These are phyloP conservation scores for Phalloptychus januarius DNA, from an alignment of 2,797 vertebrate species.

Conservation along the genomic window DNA sequence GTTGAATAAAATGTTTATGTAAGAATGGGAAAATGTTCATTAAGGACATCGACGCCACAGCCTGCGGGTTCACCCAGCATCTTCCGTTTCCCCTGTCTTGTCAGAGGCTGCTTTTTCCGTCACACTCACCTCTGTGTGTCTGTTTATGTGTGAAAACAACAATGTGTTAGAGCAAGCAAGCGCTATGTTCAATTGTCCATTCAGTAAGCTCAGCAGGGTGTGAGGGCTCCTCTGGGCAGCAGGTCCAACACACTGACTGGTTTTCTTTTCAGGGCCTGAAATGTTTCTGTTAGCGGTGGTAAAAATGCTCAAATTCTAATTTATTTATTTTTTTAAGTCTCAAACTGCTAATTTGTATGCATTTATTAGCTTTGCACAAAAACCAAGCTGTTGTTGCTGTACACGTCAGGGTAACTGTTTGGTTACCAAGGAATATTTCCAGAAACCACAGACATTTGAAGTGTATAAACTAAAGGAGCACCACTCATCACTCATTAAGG, in stretches of 20 bases:
- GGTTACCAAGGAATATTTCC: neutral
- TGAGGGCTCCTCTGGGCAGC: conserved; percentile 56
- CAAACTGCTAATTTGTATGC: neutral
- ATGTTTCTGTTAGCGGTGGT: conserved; percentile 29
- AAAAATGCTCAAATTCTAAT: neutral
- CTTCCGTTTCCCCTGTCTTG: neutral
- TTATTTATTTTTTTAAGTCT: neutral
- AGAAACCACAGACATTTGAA: neutral
- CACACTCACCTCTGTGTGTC: neutral
- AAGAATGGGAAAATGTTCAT: neutral
- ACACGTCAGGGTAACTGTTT: neutral
- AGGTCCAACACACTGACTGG: conserved; percentile 43
- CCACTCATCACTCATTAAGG: neutral
- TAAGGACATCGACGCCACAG: neutral
- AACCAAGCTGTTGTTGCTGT: neutral
- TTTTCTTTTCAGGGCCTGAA: conserved; percentile 62
- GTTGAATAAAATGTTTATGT: conserved; percentile 11
- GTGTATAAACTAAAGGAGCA: neutral
- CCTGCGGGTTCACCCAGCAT: conserved; percentile 2
- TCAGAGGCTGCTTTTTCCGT: conserved; percentile 16
- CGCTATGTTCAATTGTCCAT: conserved; percentile 64
- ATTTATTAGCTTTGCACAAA: neutral
- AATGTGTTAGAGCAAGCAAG: conserved; percentile 57
- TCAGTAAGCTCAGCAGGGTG: conserved; percentile 67
- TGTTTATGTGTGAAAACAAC: conserved; percentile 23